Percentiles rank a stretch among this genome's conserved stretches.
Evolutionary conservation across 2,888 invertebrate genomes (phyloP).

Genomic region (Penaeus monodon): DNA sequence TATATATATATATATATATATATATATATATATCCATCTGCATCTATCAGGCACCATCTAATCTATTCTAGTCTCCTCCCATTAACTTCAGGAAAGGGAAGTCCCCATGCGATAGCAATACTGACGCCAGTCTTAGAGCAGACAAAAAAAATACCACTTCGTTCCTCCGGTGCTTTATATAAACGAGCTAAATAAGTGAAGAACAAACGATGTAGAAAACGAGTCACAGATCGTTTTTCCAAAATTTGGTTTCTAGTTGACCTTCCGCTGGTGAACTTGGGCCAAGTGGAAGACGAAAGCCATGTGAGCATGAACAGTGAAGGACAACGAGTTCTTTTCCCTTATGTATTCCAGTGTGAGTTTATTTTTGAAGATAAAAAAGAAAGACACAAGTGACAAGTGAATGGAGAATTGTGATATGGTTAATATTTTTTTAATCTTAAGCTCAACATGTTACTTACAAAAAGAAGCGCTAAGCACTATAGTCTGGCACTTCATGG

Average conservation of each 20-base stretch:
- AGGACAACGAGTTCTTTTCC: too few relatives aligned
- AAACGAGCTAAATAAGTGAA: constrained; percentile 7
- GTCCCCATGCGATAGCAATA: constrained; percentile 28
- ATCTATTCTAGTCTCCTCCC: neutral
- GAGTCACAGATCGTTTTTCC: too few relatives aligned
- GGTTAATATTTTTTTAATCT: constrained; percentile 25
- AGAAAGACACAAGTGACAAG: constrained; percentile 8
- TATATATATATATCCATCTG: neutral
- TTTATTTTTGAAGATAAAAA: constrained; percentile 5
- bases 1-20: too few relatives aligned
- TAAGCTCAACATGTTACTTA: constrained; percentile 42
- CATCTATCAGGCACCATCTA: neutral
- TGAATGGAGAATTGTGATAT: constrained; percentile 44
- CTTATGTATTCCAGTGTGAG: too few relatives aligned
- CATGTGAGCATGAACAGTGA: too few relatives aligned
- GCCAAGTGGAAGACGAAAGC: too few relatives aligned
- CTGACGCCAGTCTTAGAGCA: constrained; percentile 37
- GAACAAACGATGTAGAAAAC: too few relatives aligned
- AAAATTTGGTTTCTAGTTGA: too few relatives aligned
- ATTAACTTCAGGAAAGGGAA: too few relatives aligned
- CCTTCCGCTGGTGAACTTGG: too few relatives aligned
- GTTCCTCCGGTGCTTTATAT: constrained; percentile 43
- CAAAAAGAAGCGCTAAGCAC: constrained; percentile 1
- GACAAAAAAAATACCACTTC: constrained; percentile 12
- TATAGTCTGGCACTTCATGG: constrained; percentile 34